These are phyloP conservation scores for Pipistrellus kuhlii DNA, from an alignment of 2,797 vertebrate genomes.

Conservation along the genomic window DNA sequence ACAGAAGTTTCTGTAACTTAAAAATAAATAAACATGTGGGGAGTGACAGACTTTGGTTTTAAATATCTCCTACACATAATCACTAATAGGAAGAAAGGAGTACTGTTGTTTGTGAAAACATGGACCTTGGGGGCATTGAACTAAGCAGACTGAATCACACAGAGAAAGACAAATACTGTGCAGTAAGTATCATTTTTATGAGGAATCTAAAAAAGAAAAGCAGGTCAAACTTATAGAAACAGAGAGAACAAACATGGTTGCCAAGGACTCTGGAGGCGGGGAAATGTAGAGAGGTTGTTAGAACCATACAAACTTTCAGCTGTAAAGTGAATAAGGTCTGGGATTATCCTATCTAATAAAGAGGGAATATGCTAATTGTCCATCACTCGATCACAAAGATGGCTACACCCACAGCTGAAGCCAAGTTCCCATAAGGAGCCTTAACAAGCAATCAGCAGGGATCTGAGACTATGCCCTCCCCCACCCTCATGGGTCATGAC, in stretches of 20 bases:
- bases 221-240: background rate
- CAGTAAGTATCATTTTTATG: background rate
- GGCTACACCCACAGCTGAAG: no score
- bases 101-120: background rate
- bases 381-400: no score
- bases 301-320: background rate
- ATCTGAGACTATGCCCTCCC: no score
- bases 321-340: background rate
- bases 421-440: no score
- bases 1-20: background rate
- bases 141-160: background rate
- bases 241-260: background rate
- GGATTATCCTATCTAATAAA: background rate
- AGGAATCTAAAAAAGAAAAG: background rate
- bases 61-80: background rate
- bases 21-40: background rate
- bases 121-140: background rate
- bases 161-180: background rate
- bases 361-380: no score
- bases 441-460: no score
- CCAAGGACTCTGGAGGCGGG: background rate
- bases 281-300: background rate
- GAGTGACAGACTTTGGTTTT: background rate
- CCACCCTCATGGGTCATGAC: no score
- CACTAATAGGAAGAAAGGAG: background rate